phyloP scores from a whole-genome alignment of 2,797 vertebrate species.

The Acrossocheilus wenchowensis region DNA sequence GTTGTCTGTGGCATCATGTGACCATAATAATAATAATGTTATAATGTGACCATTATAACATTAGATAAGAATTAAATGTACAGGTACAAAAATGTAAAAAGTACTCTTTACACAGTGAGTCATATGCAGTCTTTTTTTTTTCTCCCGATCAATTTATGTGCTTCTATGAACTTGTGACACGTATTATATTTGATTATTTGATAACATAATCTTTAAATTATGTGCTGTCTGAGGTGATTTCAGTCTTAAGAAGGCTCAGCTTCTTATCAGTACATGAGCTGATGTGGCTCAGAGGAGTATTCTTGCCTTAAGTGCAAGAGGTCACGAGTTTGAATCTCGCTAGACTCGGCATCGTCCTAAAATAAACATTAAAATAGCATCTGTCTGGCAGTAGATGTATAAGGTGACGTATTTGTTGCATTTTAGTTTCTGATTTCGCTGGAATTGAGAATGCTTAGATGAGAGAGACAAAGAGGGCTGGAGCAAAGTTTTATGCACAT shows the following conservation, averaged over 20 bases:
- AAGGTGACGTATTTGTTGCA: background rate
- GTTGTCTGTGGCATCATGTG: background rate
- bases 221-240: background rate
- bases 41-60: background rate
- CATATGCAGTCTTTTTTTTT: background rate
- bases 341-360: background rate
- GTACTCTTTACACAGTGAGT: background rate
- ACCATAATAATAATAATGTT: background rate
- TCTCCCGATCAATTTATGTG: background rate
- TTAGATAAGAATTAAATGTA: background rate
- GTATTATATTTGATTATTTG: background rate
- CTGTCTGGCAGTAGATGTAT: background rate
- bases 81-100: background rate
- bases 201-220: slow-evolving; percentile 25
- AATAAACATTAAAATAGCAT: slow-evolving; percentile 11
- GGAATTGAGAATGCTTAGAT: background rate
- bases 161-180: background rate
- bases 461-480: background rate
- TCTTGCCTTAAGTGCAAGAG: slow-evolving; percentile 8
- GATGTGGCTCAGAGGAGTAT: background rate
- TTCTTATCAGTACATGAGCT: slow-evolving; percentile 3
- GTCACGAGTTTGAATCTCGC: background rate
- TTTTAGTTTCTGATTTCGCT: background rate
- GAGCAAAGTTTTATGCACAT: background rate
- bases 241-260: slow-evolving; percentile 3